Base-by-base conservation (phyloP, 2,888 invertebrate genomes). In the Lepetodrilus schrolli region DNA sequence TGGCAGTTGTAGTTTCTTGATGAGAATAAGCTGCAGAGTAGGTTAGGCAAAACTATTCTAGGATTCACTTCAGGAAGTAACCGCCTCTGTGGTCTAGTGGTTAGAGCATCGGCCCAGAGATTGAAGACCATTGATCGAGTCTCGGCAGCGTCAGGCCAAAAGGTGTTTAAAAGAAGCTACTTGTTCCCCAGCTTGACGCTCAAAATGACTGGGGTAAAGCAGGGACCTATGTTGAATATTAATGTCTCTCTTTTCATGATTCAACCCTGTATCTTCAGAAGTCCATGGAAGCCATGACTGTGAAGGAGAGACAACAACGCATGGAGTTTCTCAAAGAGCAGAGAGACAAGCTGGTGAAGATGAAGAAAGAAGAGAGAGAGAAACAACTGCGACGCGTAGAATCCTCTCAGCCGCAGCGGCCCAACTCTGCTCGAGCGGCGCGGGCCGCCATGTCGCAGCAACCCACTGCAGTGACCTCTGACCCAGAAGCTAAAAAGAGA, bases 251-350 rank as follows among this genome's bases (percentile, higher is more conserved):
- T 50, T 13, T 17, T 13, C 10, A 17, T n/a, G n/a, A n/a, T n/a
- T n/a, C n/a, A n/a, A n/a, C 10, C n/a, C 68, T 69, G 13, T 51
- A 10, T 8, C 70, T 75, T 10, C 73, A 88, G 88, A 87, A 83
- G 48, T 83, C 80, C n/a, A 81, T 88, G 76, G 80, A 83, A 20
- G 87, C 86, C 10, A 80, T 90, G 75, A 84, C 82, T 50, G 82
- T 84, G 36, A 87, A 87, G n/a, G 87, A 90, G 73, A 78, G 87
- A 30, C 84, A 86, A 72, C 84, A 88, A 70, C 80, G 98, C 0
- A 95, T 96, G 86, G 94, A 95, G 80, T 98, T 97, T 90, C 92
- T 98, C 73, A 94, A 95, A 71, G 94, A 95, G 76, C 97, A 98
- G 89, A 93, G 98, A 26, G 98, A 98, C 90, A 96, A 97, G 88